Conservation (phyloP, 2,113 vertebrate species). For the Chlorodrepanis virens region DNA sequence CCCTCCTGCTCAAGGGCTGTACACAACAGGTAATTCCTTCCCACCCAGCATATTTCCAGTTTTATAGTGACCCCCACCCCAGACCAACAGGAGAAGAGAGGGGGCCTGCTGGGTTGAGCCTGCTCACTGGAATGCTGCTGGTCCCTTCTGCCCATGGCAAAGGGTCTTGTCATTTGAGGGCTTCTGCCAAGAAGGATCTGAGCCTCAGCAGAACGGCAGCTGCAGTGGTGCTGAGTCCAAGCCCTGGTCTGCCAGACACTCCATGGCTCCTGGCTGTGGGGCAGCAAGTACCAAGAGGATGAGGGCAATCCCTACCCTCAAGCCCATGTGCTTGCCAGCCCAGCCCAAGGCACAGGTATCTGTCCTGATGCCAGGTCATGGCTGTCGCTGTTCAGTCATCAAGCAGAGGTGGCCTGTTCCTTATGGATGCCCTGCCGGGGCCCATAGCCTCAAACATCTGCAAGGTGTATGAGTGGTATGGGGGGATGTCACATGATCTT, state of each 20-base stretch:
- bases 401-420: neutral
- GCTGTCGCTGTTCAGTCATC: no score
- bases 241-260: neutral
- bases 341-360: neutral
- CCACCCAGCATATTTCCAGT: neutral
- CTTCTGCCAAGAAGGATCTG: neutral
- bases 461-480: neutral
- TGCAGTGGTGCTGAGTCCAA: neutral
- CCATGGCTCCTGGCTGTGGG: no score
- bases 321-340: neutral
- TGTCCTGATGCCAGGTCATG: neutral
- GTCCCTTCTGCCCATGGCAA: neutral
- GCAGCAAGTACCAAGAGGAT: neutral
- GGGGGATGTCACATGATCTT: accelerated
- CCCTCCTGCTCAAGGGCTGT: neutral
- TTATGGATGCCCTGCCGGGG: no score
- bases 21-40: neutral
- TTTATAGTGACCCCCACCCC: neutral
- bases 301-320: neutral
- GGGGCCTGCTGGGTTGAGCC: neutral
- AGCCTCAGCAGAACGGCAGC: neutral
- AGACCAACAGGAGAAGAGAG: neutral
- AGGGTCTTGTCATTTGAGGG: neutral
- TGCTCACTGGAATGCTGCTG: neutral
- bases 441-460: neutral